These are phyloP conservation scores for Proterorhinus semilunaris DNA, from an alignment of 2,113 vertebrate species.

Conservation along the genomic window DNA sequence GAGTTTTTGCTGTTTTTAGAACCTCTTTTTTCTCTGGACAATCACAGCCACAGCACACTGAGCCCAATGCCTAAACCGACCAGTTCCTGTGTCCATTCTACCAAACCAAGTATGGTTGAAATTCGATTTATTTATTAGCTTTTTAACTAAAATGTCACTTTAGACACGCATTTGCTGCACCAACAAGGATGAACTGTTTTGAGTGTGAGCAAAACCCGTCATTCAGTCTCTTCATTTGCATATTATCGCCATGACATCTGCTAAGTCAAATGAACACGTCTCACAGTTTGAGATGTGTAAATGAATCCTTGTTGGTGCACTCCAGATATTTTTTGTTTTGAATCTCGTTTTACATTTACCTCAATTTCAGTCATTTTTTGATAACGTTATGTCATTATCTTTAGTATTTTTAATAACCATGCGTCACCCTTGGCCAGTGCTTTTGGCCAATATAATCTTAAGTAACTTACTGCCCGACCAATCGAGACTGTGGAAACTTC, in stretches of 20 bases:
- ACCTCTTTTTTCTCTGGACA: slow-evolving; percentile 72
- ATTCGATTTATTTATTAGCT: background rate
- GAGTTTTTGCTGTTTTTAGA: slow-evolving; percentile 50
- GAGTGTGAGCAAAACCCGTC: background rate
- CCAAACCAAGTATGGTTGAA: slow-evolving; percentile 5
- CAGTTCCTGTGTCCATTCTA: slow-evolving; percentile 65
- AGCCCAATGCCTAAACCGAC: slow-evolving; percentile 74
- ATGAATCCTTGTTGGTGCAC: slow-evolving; percentile 10
- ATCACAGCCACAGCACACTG: slow-evolving; percentile 77
- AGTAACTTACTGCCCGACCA: slow-evolving; percentile 69
- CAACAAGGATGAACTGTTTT: background rate
- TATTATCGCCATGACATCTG: too few species aligned
- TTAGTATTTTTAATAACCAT: background rate
- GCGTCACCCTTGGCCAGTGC: slow-evolving; percentile 49
- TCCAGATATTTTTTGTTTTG: background rate
- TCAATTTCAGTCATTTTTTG: background rate
- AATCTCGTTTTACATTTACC: slow-evolving; percentile 6
- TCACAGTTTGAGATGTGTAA: background rate
- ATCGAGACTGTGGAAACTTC: slow-evolving; percentile 64
- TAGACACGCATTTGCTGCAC: background rate
- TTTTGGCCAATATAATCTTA: slow-evolving; percentile 45
- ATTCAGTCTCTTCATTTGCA: too few species aligned
- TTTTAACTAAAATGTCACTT: background rate
- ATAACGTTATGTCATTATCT: slow-evolving; percentile 10
- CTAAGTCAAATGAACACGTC: too few species aligned